A percentile compares a stretch with the other conserved stretches of the same genome.
phyloP scores from a whole-genome alignment of 2,888 invertebrate species.

The Vanessa cardui region DNA sequence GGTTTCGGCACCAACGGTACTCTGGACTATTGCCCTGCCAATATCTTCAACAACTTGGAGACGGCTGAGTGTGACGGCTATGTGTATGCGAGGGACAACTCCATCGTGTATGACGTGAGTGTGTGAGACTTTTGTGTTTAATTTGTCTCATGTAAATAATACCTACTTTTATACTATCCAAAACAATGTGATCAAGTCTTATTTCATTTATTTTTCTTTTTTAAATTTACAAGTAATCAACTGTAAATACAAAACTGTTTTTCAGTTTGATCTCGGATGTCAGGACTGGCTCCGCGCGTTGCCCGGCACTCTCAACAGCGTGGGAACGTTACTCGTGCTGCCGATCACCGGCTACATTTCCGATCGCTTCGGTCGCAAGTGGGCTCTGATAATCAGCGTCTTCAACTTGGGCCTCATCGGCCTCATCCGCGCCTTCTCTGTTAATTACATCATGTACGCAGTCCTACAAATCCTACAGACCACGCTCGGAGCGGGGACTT shows the following conservation, averaged over 20 bases:
- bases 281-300: slow-evolving; percentile 85
- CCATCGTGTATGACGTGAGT: slow-evolving; percentile 51
- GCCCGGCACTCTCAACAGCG: slow-evolving; percentile 85
- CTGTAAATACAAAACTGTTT: neutral
- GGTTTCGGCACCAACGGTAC: slow-evolving; percentile 42
- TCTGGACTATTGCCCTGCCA: slow-evolving; percentile 52
- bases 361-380: slow-evolving; percentile 78
- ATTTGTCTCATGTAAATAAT: too few relatives aligned
- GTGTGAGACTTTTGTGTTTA: neutral
- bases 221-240: too few relatives aligned
- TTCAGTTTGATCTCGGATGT: slow-evolving; percentile 82
- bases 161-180: too few relatives aligned
- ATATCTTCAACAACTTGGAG: slow-evolving; percentile 49
- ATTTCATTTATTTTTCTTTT: too few relatives aligned
- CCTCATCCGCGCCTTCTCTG: slow-evolving; percentile 79
- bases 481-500: slow-evolving; percentile 78
- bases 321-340: slow-evolving; percentile 84
- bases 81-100: slow-evolving; percentile 45
- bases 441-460: slow-evolving; percentile 81
- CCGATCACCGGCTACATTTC: slow-evolving; percentile 84
- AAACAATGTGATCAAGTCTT: too few relatives aligned
- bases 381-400: slow-evolving; percentile 59
- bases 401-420: slow-evolving; percentile 69
- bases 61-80: slow-evolving; percentile 43
- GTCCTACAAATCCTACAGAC: slow-evolving; percentile 80